A percentile compares a stretch with the other conserved stretches of the same genome.
Conservation (phyloP, 1,140 invertebrate species). For the Papilio aristodemus region DNA sequence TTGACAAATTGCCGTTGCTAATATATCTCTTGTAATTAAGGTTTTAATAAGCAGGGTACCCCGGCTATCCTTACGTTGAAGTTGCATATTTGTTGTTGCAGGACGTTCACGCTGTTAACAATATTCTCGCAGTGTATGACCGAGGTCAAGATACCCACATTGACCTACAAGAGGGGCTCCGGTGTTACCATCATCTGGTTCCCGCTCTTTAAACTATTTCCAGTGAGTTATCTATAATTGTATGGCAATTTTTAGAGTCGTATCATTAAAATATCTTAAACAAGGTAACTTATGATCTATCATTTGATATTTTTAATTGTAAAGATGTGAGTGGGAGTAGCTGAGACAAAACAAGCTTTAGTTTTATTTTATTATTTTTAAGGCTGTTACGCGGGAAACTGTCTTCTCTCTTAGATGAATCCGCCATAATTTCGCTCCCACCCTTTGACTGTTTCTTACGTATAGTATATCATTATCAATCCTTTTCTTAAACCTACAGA, state of each 20-base stretch:
- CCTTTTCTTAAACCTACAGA: background rate
- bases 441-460: background rate
- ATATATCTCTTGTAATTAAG: too few relatives aligned
- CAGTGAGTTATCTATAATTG: conserved; percentile 82
- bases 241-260: too few relatives aligned
- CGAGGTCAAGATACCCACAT: conserved; percentile 84
- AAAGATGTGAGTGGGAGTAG: too few relatives aligned
- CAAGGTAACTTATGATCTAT: too few relatives aligned
- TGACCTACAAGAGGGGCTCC: conserved; percentile 80
- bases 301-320: too few relatives aligned
- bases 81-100: conserved; percentile 76
- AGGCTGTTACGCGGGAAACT: background rate
- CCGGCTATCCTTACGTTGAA: background rate
- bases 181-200: conserved; percentile 84
- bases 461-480: too few relatives aligned
- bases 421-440: background rate
- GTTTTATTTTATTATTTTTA: too few relatives aligned
- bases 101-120: conserved; percentile 90
- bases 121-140: conserved; percentile 91
- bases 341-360: background rate
- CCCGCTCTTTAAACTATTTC: conserved; percentile 90
- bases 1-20: too few relatives aligned
- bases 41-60: too few relatives aligned
- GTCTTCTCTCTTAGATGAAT: background rate
- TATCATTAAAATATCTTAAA: too few relatives aligned